These are phyloP conservation scores for Agrotis clavis DNA, from an alignment of 2,888 invertebrate species.

Conservation along the genomic window DNA sequence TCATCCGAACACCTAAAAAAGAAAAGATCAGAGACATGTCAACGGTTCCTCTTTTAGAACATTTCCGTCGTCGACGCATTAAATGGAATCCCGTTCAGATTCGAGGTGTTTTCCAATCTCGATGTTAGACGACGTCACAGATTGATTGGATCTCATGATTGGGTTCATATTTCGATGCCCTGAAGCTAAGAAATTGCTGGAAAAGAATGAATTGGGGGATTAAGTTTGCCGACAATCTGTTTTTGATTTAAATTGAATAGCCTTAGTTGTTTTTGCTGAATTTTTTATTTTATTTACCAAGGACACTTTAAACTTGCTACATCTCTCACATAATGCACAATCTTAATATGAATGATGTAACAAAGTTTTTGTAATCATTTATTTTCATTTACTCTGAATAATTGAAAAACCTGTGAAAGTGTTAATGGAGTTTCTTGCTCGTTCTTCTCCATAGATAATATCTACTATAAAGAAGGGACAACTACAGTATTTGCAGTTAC, in stretches of 20 bases:
- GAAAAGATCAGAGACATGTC: neutral
- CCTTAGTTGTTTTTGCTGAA: neutral
- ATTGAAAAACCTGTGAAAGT: too few relatives aligned
- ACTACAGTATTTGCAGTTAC: too few relatives aligned
- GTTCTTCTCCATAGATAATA: too few relatives aligned
- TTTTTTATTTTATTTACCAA: too few relatives aligned
- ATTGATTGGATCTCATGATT: conserved; percentile 40
- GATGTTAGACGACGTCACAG: conserved; percentile 23
- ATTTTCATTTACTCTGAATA: too few relatives aligned
- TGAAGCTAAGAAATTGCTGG: neutral
- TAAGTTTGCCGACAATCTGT: neutral
- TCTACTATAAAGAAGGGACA: too few relatives aligned
- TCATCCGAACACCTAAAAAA: too few relatives aligned
- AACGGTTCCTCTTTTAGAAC: conserved; percentile 12
- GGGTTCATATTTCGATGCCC: conserved; percentile 29
- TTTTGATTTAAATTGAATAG: neutral
- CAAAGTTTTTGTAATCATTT: too few relatives aligned
- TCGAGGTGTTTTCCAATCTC: conserved; percentile 21
- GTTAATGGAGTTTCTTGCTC: too few relatives aligned
- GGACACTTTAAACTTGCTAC: too few relatives aligned
- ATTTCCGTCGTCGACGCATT: neutral
- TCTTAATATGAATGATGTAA: too few relatives aligned
- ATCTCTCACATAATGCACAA: too few relatives aligned
- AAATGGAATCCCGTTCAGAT: conserved; percentile 8
- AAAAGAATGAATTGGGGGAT: conserved; percentile 3